A percentile compares a stretch with the other conserved stretches of the same genome.
These are phyloP conservation scores for Rhabdophis nuchalis DNA, from an alignment of 2,797 vertebrate genomes.

Conservation along the genomic window DNA sequence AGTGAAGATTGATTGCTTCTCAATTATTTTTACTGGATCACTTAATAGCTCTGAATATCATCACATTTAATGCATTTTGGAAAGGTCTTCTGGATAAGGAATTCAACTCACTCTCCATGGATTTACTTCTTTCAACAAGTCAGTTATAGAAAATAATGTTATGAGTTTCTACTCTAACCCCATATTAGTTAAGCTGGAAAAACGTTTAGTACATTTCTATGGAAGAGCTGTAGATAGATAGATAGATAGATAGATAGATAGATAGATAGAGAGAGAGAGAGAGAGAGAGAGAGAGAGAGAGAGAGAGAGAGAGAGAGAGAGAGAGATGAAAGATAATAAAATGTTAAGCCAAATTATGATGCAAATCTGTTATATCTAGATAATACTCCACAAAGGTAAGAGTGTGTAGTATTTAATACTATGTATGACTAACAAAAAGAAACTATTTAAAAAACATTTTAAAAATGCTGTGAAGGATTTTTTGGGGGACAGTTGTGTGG, in stretches of 20 bases:
- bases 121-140: background rate
- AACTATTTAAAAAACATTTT: background rate
- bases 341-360: background rate
- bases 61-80: background rate
- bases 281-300: background rate
- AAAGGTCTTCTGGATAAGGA: background rate
- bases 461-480: conserved; percentile 7
- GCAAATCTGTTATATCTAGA: background rate
- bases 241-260: background rate
- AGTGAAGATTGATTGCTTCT: background rate
- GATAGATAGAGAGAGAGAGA: background rate
- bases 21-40: background rate
- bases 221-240: background rate
- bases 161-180: background rate
- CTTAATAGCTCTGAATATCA: background rate
- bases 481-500: conserved; percentile 12
- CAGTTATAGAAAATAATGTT: background rate
- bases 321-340: background rate
- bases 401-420: background rate
- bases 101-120: background rate
- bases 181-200: background rate
- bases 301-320: background rate
- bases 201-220: background rate
- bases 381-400: background rate
- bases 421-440: background rate